Base-by-base conservation (phyloP, 2,888 invertebrate genomes). In the Venusia cambrica region DNA sequence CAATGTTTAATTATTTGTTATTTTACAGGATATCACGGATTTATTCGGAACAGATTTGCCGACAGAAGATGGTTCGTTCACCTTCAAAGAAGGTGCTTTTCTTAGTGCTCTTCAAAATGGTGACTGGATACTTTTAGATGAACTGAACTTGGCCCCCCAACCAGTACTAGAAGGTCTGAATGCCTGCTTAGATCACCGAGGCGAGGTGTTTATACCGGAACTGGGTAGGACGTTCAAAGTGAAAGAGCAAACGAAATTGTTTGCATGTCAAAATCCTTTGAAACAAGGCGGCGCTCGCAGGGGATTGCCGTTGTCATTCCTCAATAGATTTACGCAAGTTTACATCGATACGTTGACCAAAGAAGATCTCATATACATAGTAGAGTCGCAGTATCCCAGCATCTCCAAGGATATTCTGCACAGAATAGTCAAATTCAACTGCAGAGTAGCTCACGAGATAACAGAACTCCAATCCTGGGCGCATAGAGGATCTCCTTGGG, bases 11-110 rank as follows among this genome's bases (percentile, higher is more conserved):
- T n/a, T n/a, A n/a, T n/a, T n/a, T n/a, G n/a, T n/a, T n/a, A n/a
- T n/a, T n/a, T n/a, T n/a, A n/a, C 63, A 95, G 90, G 99, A 99
- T 76, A 92, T 99, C 30, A 95, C 96, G 5, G 99, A 99, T 84
- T 88, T 99, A 20, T 99, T 99, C 75, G 99, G 99, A 10, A 95
- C 98, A 2, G 99, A 99, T 87, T 85, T 99, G 24, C 99, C 99
- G 0, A 91, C 96, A 0, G 97, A 98, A 81, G 95, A 96, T 34
- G 98, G 98, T 0, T 92, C 94, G 52, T 99, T 99, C 85, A 92
- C 92, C 1, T 99, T 99, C 95, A 91, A 95, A 59, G 98, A 99
- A 81, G 99, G 99, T 0, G 98, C 98, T 0, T 91, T 99, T 41
- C 81, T 99, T 18, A 93, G 92, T 38, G 99, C 99, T 0, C 87